phyloP scores from a whole-genome alignment of 2,113 vertebrate genomes.

The Brienomyrus longianalis region DNA sequence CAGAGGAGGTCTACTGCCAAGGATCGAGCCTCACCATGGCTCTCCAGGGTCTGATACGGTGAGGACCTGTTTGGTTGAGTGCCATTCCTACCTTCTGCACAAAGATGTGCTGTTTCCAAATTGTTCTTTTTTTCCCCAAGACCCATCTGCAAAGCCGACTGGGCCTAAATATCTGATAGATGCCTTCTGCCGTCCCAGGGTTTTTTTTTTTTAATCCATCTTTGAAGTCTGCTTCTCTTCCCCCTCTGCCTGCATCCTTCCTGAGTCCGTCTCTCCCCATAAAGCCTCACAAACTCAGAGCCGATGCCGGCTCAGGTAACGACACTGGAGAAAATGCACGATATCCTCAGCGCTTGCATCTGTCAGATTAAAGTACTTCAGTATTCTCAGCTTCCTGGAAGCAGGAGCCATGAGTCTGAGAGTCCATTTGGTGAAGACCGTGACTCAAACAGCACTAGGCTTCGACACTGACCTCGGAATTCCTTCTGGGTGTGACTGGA shows the following conservation, averaged over 20 bases:
- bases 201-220: slow-evolving; percentile 10
- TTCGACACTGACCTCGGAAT: not conserved
- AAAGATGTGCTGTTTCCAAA: not conserved
- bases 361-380: not conserved
- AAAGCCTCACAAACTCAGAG: not conserved
- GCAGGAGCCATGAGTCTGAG: not conserved
- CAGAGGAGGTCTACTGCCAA: not conserved
- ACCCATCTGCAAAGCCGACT: slow-evolving; percentile 23
- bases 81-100: not conserved
- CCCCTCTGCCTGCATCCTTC: slow-evolving; percentile 23
- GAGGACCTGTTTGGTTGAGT: not conserved
- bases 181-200: slow-evolving; percentile 18
- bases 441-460: not conserved
- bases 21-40: not conserved
- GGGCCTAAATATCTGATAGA: slow-evolving; percentile 34
- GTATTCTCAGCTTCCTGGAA: not conserved
- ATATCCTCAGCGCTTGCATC: not conserved
- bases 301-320: not conserved
- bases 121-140: not conserved
- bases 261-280: slow-evolving; percentile 20
- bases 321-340: not conserved
- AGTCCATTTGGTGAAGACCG: not conserved
- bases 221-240: slow-evolving; percentile 42
- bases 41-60: not conserved
- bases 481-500: not conserved